Evolutionary conservation across 2,113 vertebrate genomes (phyloP).

Genomic region (Machaerirhynchus nigripectus): DNA sequence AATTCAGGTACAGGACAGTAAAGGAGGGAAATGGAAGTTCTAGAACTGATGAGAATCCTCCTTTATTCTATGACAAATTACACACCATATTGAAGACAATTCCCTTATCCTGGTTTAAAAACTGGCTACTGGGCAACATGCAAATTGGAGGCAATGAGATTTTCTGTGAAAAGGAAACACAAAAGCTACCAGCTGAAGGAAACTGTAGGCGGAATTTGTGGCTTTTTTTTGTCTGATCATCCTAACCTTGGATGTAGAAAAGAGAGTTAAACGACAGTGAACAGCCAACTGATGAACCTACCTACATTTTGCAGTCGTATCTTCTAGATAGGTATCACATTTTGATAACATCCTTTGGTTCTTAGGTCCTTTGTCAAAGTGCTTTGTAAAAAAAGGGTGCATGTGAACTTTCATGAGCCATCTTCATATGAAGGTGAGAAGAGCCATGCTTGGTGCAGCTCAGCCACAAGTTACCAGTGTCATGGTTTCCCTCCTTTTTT

Average conservation of each 20-base stretch:
- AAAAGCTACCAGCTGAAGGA: neutral
- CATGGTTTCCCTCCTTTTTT: neutral
- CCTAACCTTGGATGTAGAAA: neutral
- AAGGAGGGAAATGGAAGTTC: neutral
- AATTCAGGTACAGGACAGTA: neutral
- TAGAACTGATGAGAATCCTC: neutral
- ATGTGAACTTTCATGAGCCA: neutral
- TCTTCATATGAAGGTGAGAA: neutral
- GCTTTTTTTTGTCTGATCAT: neutral
- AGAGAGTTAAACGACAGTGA: neutral
- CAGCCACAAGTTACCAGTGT: neutral
- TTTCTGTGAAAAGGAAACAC: neutral
- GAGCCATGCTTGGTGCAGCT: neutral
- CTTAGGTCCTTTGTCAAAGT: neutral
- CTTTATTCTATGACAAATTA: neutral
- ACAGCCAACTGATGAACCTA: neutral
- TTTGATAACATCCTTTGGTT: neutral
- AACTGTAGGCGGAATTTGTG: neutral
- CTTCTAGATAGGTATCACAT: neutral
- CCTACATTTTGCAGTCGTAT: neutral
- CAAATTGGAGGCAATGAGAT: neutral
- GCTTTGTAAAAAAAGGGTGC: neutral
- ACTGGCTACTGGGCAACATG: neutral
- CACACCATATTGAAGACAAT: neutral
- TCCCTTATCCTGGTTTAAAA: neutral